phyloP scores from a whole-genome alignment of 2,888 invertebrate species.

The Luperina nickerlii region DNA sequence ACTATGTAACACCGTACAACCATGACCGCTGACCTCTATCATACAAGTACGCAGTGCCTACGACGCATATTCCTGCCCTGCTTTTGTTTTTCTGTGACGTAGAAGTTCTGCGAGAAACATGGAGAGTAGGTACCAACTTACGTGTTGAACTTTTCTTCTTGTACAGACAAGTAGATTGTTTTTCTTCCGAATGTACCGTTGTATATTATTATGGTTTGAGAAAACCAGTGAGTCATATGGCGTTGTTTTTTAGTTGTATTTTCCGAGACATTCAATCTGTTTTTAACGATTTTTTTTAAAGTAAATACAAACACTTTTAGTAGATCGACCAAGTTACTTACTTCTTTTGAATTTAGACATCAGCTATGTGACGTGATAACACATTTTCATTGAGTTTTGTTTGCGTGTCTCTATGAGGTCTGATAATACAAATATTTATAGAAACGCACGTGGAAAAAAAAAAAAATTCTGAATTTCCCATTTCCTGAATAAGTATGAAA shows the following conservation, averaged over 20 bases:
- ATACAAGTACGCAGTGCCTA: background rate
- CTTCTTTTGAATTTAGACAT: background rate
- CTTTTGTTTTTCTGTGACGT: constrained; percentile 31
- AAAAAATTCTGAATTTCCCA: background rate
- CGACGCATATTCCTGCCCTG: constrained; percentile 23
- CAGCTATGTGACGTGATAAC: background rate
- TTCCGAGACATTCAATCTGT: background rate
- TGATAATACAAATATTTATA: background rate
- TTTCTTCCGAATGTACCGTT: constrained; percentile 4
- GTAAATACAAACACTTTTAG: background rate
- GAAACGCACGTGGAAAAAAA: background rate
- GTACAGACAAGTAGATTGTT: constrained; percentile 17
- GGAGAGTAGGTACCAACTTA: background rate
- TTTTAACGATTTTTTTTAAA: background rate
- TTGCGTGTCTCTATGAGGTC: background rate
- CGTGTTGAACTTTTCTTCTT: constrained; percentile 7
- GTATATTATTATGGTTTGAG: constrained; percentile 4
- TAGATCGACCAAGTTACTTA: background rate
- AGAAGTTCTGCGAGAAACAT: constrained; percentile 1
- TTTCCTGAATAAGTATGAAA: background rate
- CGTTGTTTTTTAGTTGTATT: background rate
- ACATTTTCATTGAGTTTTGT: background rate
- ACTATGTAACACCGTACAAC: too few species aligned
- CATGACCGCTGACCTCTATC: too few species aligned
- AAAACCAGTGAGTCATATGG: constrained; percentile 9